Evolutionary conservation across 1,140 invertebrate species (phyloP).

Genomic region (Samia ricini): DNA sequence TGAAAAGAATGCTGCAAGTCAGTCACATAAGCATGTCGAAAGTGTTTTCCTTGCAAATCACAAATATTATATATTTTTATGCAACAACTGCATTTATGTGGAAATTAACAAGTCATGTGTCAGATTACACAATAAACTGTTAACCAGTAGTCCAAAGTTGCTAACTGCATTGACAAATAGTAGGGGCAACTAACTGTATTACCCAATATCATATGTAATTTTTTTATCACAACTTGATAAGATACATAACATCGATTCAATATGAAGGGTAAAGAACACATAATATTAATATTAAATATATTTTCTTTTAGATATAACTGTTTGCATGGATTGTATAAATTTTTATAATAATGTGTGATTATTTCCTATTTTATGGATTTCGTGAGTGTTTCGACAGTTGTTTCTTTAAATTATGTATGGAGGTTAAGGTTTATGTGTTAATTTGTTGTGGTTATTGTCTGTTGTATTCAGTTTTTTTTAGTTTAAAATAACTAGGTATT

Average conservation of each 20-base stretch:
- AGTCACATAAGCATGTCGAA: background rate
- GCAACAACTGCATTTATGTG: background rate
- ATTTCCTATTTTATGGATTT: constrained; percentile 35
- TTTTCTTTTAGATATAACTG: background rate
- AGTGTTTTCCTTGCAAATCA: background rate
- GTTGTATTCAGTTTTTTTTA: background rate
- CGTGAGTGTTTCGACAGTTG: constrained; percentile 20
- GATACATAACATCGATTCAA: background rate
- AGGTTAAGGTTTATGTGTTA: background rate
- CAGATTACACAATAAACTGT: background rate
- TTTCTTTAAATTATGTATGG: background rate
- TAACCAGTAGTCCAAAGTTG: background rate
- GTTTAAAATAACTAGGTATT: background rate
- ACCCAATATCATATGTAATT: background rate
- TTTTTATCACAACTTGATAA: constrained; percentile 2
- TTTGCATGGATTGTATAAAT: background rate
- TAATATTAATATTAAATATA: background rate
- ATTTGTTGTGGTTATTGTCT: background rate
- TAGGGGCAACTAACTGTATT: background rate
- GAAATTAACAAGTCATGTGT: background rate
- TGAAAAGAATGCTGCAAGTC: too few species aligned
- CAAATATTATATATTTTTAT: background rate
- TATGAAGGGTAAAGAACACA: constrained; percentile 5
- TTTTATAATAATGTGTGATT: constrained; percentile 45
- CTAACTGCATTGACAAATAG: background rate